phyloP scores from a whole-genome alignment of 64 coral and sea anemone genomes.

The Platygyra sinensis region DNA sequence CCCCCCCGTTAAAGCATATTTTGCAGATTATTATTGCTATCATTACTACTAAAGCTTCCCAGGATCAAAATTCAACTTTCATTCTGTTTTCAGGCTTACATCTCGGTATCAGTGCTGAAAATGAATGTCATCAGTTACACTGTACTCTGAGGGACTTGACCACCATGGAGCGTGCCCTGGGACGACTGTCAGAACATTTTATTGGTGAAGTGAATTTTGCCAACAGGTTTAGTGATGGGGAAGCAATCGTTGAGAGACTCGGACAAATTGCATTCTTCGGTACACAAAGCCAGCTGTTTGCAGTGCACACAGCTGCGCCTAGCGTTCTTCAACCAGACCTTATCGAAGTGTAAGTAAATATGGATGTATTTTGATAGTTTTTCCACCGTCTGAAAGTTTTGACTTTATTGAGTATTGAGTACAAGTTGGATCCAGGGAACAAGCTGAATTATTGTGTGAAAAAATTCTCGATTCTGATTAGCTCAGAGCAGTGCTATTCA shows the following conservation, averaged over 20 bases:
- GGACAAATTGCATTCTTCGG: constrained; percentile 83
- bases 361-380: not conserved
- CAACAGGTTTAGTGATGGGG: constrained; percentile 94
- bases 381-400: no score
- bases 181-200: constrained; percentile 92
- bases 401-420: no score
- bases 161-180: constrained; percentile 84
- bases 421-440: no score
- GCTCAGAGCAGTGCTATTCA: no score
- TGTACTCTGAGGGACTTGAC: constrained; percentile 89
- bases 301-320: constrained; percentile 58
- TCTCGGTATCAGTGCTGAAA: constrained; percentile 80
- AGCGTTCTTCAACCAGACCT: constrained; percentile 76
- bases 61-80: not conserved
- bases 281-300: constrained; percentile 79
- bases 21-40: no score
- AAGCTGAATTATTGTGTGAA: no score
- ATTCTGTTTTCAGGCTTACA: constrained; percentile 56
- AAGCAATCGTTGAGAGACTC: constrained; percentile 90
- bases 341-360: constrained; percentile 92
- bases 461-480: no score
- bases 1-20: no score
- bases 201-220: constrained; percentile 97
- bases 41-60: no score
- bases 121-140: constrained; percentile 85